Conservation (phyloP, 2,888 invertebrate genomes). For the Myathropa florea region DNA sequence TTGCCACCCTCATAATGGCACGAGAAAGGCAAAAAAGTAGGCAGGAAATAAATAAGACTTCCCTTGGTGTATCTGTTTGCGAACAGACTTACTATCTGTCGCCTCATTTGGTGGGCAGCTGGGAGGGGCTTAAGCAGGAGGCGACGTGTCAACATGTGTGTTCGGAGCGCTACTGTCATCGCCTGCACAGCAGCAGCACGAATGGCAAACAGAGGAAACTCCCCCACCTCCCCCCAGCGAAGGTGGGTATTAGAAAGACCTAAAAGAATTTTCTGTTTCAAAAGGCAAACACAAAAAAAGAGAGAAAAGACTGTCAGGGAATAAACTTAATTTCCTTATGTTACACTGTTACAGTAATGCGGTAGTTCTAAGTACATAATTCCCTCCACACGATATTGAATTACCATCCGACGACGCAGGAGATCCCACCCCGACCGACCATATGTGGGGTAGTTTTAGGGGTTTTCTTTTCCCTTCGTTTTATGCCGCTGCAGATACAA, state of each 20-base stretch:
- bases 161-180: constrained; percentile 57
- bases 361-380: constrained; percentile 70
- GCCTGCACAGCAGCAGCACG: constrained; percentile 41
- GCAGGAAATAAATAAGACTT: constrained; percentile 68
- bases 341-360: constrained; percentile 62
- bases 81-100: constrained; percentile 25
- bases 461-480: constrained; percentile 10
- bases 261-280: constrained; percentile 31
- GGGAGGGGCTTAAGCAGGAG: no score
- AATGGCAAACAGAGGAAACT: constrained; percentile 10
- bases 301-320: background rate
- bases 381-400: constrained; percentile 64
- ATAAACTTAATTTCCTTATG: constrained; percentile 70
- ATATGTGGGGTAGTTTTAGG: constrained; percentile 1
- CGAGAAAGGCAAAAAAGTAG: constrained; percentile 20
- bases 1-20: constrained; percentile 62
- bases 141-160: constrained; percentile 46
- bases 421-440: background rate
- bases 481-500: constrained; percentile 27
- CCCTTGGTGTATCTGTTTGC: constrained; percentile 35
- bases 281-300: background rate
- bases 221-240: background rate
- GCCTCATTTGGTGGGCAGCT: background rate
- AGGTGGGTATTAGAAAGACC: constrained; percentile 21
- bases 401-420: constrained; percentile 47